phyloP scores from a whole-genome alignment of 2,888 invertebrate genomes.

The Alloscopus bannaensis region DNA sequence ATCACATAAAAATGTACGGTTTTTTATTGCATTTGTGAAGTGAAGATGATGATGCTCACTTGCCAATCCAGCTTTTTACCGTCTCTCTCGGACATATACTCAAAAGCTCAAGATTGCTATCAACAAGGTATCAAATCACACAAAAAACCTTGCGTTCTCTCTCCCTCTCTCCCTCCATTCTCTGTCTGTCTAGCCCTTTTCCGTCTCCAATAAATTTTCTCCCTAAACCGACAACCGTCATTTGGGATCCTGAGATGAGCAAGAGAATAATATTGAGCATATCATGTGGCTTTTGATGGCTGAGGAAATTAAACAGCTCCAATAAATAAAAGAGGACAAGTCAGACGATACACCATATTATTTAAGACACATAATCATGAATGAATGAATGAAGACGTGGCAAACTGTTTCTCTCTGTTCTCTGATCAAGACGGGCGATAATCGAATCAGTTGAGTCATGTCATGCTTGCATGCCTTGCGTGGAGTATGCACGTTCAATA shows the following conservation, averaged over 20 bases:
- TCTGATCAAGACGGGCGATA: constrained; percentile 50
- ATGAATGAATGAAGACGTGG: constrained; percentile 49
- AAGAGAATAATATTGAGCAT: too few relatives aligned
- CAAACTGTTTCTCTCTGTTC: constrained; percentile 25
- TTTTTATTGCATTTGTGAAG: constrained; percentile 1
- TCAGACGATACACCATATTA: constrained; percentile 19
- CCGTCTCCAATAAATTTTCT: constrained; percentile 48
- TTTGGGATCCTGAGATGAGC: too few relatives aligned
- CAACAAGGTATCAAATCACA: not conserved
- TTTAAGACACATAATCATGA: constrained; percentile 53
- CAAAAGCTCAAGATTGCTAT: constrained; percentile 26
- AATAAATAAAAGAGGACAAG: constrained; percentile 47
- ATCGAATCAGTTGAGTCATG: constrained; percentile 62
- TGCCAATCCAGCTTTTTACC: constrained; percentile 13
- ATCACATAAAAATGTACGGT: not conserved
- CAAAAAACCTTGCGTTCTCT: constrained; percentile 9
- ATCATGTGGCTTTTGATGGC: too few relatives aligned
- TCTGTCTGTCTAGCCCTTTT: too few relatives aligned
- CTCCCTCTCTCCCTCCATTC: too few relatives aligned
- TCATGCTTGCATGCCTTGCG: constrained; percentile 50
- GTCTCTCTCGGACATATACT: too few relatives aligned
- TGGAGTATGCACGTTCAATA: too few relatives aligned
- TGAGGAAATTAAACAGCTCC: constrained; percentile 47
- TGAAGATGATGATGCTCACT: not conserved
- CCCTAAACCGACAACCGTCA: constrained; percentile 11